Base-by-base conservation (phyloP, 2,797 vertebrate genomes). In the Pipistrellus pygmaeus region DNA sequence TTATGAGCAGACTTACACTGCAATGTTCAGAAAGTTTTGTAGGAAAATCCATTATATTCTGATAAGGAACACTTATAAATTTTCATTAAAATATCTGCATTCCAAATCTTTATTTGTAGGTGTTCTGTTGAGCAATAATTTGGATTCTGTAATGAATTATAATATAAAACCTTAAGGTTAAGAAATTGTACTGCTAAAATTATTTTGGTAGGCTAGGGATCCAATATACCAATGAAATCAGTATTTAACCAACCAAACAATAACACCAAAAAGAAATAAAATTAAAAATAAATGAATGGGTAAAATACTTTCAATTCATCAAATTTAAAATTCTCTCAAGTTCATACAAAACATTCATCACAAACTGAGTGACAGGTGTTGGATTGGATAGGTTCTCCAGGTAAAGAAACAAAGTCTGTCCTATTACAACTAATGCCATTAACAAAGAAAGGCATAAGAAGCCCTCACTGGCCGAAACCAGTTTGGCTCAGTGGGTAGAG, bases 241-340 rank as follows among this genome's bases (percentile, higher is more conserved):
- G 4, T 78, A 21, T 68, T 93, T 75, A 93, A 83, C 13, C 81
- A 83, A 68, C 8, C 38, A 69, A 91, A 81, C n/a, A 66, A 57
- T 32, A 48, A 66, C 1, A 51, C 1, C n/a, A 30, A 48, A 32
- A 83, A 32, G 30, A 41, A 17, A 2, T 20, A 46, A 53, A 66
- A 53, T 51, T 51, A 44, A 44, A 44, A 44, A 44, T 44, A 44
- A 44, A 55, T 21, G 44, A 51, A 76, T 75, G 44, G 75, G 23
- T 69, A 88, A 95, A 75, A 35, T 91, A 88, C 62, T 64, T 85
- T 80, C 76, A 85, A 6, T n/a, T 92, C 23, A 94, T 78, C 44
- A 81, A 68, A 71, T 91, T 81, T 91, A 64, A 95, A 95, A 85
- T 80, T 96, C 30, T 85, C 32, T 94, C 82, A 41, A 57, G 18